A percentile compares a stretch with the other conserved stretches of the same genome.
Conservation (phyloP, 2,113 vertebrate species). For the human (Homo sapiens) region DNA sequence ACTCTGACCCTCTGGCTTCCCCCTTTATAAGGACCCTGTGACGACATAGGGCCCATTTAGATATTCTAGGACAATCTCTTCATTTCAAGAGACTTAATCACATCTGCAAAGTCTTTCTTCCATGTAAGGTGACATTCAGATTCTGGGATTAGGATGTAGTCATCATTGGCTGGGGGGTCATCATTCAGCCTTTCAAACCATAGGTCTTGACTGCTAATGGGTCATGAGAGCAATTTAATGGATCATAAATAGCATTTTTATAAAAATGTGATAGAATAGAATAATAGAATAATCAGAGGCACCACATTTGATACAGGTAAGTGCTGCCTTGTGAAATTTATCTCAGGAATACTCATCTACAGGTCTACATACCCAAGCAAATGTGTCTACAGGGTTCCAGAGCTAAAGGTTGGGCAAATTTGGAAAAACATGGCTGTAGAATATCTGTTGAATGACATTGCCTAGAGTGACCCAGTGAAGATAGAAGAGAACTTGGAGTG, state of each 20-base stretch:
- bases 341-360: accelerated
- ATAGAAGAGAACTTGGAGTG: not conserved
- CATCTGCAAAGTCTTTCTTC: not conserved
- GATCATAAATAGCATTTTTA: not conserved
- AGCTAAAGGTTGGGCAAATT: accelerated
- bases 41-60: accelerated
- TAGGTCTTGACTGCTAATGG: not conserved
- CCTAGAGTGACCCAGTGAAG: accelerated
- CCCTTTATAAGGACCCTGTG: not conserved
- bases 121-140: not conserved
- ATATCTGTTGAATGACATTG: accelerated
- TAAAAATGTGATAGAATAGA: accelerated
- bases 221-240: not conserved
- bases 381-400: accelerated
- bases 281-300: accelerated
- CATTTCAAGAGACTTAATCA: not conserved
- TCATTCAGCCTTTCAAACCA: not conserved
- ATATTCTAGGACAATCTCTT: accelerated
- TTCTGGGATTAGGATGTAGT: too few species aligned
- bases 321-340: accelerated
- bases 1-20: not conserved
- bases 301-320: not conserved
- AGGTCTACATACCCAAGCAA: too few species aligned
- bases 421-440: not conserved
- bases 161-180: accelerated